These are phyloP conservation scores for Pseudorectes ferrugineus DNA, from an alignment of 2,113 vertebrate species.

Conservation along the genomic window DNA sequence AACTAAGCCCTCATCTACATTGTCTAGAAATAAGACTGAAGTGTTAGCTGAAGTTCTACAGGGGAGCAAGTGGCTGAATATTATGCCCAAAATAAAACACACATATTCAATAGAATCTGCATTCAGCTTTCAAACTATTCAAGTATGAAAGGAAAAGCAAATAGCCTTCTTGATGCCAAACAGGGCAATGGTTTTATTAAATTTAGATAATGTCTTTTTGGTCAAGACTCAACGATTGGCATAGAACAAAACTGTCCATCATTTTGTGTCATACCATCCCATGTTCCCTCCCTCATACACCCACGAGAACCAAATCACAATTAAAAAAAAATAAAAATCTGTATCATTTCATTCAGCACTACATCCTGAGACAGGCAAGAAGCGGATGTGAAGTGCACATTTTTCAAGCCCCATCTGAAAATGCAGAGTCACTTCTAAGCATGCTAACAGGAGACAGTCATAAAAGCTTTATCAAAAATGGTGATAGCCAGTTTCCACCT, in stretches of 20 bases:
- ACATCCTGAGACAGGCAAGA: neutral
- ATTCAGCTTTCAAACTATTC: conserved; percentile 37
- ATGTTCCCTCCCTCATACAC: neutral
- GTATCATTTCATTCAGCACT: neutral
- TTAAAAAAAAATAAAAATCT: neutral
- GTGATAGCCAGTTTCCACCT: neutral
- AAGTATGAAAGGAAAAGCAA: neutral
- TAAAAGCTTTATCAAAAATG: neutral
- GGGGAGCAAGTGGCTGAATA: neutral
- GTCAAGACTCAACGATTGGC: neutral
- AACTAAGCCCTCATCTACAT: conserved; percentile 38
- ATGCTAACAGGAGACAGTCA: neutral
- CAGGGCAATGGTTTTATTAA: conserved; percentile 10
- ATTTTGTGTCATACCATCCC: neutral
- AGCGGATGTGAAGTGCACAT: neutral
- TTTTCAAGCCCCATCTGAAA: neutral
- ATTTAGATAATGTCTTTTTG: conserved; percentile 59
- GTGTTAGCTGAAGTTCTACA: neutral
- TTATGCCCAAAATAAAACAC: neutral
- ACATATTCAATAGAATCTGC: conserved; percentile 38
- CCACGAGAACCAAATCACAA: neutral
- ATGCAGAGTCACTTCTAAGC: neutral
- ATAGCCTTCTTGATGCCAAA: neutral
- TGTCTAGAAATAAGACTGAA: neutral
- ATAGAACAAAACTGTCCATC: neutral